phyloP scores from a whole-genome alignment of 2,797 vertebrate genomes.

The Melanotaenia trifasciata region DNA sequence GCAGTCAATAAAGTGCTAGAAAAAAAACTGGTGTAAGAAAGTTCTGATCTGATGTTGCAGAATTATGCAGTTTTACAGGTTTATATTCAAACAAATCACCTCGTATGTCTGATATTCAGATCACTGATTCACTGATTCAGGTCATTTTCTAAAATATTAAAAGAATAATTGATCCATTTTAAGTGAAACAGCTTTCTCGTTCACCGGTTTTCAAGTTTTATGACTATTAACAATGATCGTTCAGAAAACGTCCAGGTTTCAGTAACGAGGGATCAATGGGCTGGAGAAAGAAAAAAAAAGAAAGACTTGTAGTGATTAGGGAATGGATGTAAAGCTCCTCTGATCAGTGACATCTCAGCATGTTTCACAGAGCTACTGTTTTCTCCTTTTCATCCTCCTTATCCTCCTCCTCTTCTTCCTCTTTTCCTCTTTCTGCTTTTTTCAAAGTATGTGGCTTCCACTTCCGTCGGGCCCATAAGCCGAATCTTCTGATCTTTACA shows the following conservation, averaged over 20 bases:
- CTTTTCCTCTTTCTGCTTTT: conserved; percentile 40
- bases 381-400: conserved; percentile 35
- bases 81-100: conserved; percentile 9
- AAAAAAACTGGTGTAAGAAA: neutral
- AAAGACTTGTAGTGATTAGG: neutral
- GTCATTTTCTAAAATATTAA: neutral
- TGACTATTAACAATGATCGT: neutral
- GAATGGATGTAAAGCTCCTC: neutral
- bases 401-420: conserved; percentile 25
- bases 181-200: neutral
- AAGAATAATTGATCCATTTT: neutral
- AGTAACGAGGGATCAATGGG: neutral
- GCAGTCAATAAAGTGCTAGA: neutral
- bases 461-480: conserved; percentile 84
- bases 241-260: neutral
- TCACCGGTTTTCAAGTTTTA: neutral
- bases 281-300: neutral
- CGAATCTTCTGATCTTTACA: conserved; percentile 85
- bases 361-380: conserved; percentile 26
- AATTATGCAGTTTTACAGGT: conserved; percentile 1
- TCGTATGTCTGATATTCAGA: neutral
- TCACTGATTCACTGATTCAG: neutral
- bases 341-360: neutral
- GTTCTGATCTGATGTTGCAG: too few species aligned
- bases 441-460: conserved; percentile 77